Conservation (phyloP, 2,888 invertebrate species). For the Hylaea fasciaria region DNA sequence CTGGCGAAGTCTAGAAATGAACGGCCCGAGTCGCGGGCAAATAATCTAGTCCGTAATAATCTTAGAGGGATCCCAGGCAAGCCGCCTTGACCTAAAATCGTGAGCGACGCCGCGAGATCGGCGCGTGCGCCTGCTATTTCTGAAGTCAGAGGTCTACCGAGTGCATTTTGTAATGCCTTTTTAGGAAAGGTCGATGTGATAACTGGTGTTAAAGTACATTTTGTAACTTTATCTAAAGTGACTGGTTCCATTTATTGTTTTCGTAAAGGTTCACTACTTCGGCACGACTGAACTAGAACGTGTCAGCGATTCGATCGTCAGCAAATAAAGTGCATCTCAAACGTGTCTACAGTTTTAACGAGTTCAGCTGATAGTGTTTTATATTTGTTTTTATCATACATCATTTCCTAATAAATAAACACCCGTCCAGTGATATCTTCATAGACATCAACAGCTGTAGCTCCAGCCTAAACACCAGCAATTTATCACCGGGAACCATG, state of each 20-base stretch:
- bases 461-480: conserved; percentile 48
- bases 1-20: too few relatives aligned
- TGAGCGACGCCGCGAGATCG: conserved; percentile 53
- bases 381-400: too few relatives aligned
- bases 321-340: not conserved
- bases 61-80: conserved; percentile 67
- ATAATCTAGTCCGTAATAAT: conserved; percentile 66
- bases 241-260: conserved; percentile 3
- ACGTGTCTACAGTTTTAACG: too few relatives aligned
- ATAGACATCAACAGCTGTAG: conserved; percentile 39
- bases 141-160: conserved; percentile 58
- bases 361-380: too few relatives aligned
- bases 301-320: conserved; percentile 12
- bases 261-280: conserved; percentile 6
- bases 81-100: conserved; percentile 81
- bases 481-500: conserved; percentile 60
- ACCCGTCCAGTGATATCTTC: not conserved
- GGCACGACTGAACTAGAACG: conserved; percentile 13
- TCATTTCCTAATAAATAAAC: too few relatives aligned
- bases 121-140: conserved; percentile 59
- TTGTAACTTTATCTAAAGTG: conserved; percentile 15
- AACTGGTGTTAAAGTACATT: conserved; percentile 18
- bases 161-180: conserved; percentile 42
- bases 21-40: not conserved
- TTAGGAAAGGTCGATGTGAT: conserved; percentile 40